Base-by-base conservation (phyloP, 2,888 invertebrate species). In the Tetragonula carbonaria region DNA sequence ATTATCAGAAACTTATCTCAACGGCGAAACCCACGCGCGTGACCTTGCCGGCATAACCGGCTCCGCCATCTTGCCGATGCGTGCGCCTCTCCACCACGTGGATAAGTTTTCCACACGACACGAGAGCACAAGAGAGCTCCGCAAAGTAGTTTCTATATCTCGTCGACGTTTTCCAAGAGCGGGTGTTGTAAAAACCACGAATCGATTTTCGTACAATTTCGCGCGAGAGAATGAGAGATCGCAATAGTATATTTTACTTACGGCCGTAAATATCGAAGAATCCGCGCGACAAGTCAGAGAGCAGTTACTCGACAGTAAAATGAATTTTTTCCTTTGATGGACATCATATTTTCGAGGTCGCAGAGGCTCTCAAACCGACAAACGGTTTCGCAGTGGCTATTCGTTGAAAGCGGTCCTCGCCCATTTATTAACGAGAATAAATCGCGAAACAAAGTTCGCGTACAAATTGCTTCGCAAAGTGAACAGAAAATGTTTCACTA, bases 21-120 rank as follows among this genome's bases (percentile, higher is more conserved):
- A 79, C 84, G 84, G 82, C 87, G 87, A 88, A 87, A 86, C 89
- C 82, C 74, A 85, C 88, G 89, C 88, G 90, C 88, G 90, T 91
- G 93, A 93, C 92, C 93, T 93, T 92, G 93, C 87, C 87, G 85
- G 87, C 86, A 85, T 87, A 88, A 86, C 88, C 88, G 88, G 86
- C 90, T 82, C 89, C 92, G 93, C 93, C 94, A 94, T 93, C 87
- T 93, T 93, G 91, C 84, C 86, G 90, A 91, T 90, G 91, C 90
- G 90, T 87, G 87, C 86, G 87, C 89, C 88, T 87, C 87, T 80
- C 86, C 87, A 91, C 91, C 92, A 93, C 93, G 93, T 93, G 92
- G 91, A 89, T 89, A 84, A 88, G 84, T 90, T 92, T 90, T 89
- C 86, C 87, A 85, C 86, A 85, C 84, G 86, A 90, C 71, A 83